A percentile compares a stretch with the other conserved stretches of the same genome.
Conservation (phyloP, 2,888 invertebrate genomes). For the Calameuta idolon region DNA sequence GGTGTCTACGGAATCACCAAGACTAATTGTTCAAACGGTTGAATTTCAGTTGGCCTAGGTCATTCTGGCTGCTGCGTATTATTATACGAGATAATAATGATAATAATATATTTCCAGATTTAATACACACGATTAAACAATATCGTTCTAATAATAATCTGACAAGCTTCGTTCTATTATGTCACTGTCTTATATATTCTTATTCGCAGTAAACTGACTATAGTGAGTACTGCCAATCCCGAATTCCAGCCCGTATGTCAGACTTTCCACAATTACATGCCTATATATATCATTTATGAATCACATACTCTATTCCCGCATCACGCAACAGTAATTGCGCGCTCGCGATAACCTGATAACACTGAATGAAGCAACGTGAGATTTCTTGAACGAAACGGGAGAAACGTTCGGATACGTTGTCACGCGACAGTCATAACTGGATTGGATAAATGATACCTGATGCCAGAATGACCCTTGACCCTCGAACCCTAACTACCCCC, state of each 20-base stretch:
- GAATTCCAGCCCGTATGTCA: too few species aligned
- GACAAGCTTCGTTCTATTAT: too few species aligned
- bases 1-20: too few species aligned
- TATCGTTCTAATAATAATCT: too few species aligned
- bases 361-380: background rate
- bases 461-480: constrained; percentile 39
- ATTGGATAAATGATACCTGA: background rate
- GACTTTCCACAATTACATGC: too few species aligned
- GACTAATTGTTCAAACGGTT: constrained; percentile 11
- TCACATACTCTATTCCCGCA: too few species aligned
- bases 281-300: too few species aligned
- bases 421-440: too few species aligned
- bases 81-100: constrained; percentile 10
- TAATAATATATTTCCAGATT: constrained; percentile 21
- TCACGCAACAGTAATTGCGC: too few species aligned
- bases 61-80: constrained; percentile 47
- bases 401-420: background rate
- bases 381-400: constrained; percentile 4
- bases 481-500: constrained; percentile 2
- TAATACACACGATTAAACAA: constrained; percentile 37
- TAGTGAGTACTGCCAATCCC: too few species aligned
- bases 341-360: background rate
- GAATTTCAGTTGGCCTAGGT: constrained; percentile 39
- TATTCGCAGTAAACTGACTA: too few species aligned
- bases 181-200: too few species aligned